phyloP scores from a whole-genome alignment of 1,140 invertebrate species.

The Coboldia fuscipes region DNA sequence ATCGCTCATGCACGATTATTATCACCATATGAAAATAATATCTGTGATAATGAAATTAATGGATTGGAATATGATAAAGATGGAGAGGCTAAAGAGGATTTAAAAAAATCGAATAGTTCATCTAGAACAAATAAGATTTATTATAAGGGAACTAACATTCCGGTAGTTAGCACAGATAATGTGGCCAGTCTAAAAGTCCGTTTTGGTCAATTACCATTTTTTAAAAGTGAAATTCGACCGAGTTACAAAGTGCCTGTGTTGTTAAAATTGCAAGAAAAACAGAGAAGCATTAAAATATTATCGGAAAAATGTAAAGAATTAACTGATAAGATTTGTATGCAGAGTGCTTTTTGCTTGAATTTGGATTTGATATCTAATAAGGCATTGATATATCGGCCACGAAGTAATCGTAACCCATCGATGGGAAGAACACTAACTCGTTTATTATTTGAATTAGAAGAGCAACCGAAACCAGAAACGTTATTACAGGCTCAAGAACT shows the following conservation, averaged over 20 bases:
- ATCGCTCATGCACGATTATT: background rate
- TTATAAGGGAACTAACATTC: background rate
- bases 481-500: slow-evolving; percentile 26
- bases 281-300: slow-evolving; percentile 16
- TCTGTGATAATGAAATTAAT: background rate
- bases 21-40: background rate
- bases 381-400: slow-evolving; percentile 1
- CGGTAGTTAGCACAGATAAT: slow-evolving; percentile 7
- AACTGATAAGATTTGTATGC: slow-evolving; percentile 12
- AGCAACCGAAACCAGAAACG: slow-evolving; percentile 11
- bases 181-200: slow-evolving; percentile 9
- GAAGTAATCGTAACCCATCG: slow-evolving; percentile 10
- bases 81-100: background rate
- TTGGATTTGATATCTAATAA: slow-evolving; percentile 4
- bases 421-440: slow-evolving; percentile 17
- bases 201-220: slow-evolving; percentile 19
- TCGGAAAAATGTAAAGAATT: slow-evolving; percentile 21
- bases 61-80: background rate
- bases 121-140: background rate
- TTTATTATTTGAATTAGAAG: slow-evolving; percentile 12
- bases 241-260: slow-evolving; percentile 59
- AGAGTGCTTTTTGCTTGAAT: slow-evolving; percentile 15
- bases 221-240: slow-evolving; percentile 35
- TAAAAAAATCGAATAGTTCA: background rate
- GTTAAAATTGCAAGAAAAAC: slow-evolving; percentile 12